Conservation (phyloP, 2,113 vertebrate genomes). For the Pangasianodon gigas region DNA sequence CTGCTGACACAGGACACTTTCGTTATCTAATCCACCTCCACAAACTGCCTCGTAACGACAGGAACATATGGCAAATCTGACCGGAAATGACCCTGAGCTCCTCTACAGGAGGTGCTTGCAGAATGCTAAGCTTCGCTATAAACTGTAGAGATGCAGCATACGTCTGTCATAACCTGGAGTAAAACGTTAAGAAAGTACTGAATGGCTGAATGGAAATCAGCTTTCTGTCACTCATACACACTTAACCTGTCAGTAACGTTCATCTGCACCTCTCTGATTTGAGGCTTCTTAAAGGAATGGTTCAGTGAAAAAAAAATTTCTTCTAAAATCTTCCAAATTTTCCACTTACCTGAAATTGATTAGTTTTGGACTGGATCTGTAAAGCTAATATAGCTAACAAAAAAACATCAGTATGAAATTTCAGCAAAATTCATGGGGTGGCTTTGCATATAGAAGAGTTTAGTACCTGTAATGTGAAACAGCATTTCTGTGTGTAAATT, state of each 20-base stretch:
- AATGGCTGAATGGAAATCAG: neutral
- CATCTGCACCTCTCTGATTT: neutral
- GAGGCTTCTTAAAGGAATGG: neutral
- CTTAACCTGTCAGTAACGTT: neutral
- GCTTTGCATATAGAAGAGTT: no score
- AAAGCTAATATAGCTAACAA: no score
- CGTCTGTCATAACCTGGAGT: neutral
- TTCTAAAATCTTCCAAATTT: no score
- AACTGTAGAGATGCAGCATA: neutral
- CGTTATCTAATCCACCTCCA: constrained; percentile 18
- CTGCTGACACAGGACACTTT: constrained; percentile 28
- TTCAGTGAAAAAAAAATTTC: neutral
- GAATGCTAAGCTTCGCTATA: neutral
- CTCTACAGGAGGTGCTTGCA: neutral
- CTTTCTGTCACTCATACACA: neutral
- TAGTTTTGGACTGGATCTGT: no score
- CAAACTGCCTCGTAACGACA: constrained; percentile 41
- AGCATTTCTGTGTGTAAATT: neutral
- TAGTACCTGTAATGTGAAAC: no score
- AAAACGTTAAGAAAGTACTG: neutral
- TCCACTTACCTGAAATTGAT: no score
- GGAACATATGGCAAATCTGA: constrained; percentile 48
- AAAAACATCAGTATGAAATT: no score
- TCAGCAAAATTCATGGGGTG: no score
- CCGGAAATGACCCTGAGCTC: constrained; percentile 24